phyloP scores from a whole-genome alignment of 2,888 invertebrate species.

The Cantharis rustica region DNA sequence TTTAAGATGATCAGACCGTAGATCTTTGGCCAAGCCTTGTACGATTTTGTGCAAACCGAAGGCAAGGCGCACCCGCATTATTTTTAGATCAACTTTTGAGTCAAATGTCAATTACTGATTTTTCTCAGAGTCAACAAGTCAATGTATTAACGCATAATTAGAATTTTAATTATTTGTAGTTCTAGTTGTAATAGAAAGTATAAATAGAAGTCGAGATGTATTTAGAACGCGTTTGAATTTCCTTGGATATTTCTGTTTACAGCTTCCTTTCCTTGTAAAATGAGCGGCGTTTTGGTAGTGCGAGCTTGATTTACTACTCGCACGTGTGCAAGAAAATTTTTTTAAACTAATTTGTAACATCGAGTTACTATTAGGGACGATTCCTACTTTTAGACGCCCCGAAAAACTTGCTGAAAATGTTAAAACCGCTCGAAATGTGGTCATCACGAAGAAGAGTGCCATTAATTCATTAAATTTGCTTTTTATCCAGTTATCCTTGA shows the following conservation, averaged over 20 bases:
- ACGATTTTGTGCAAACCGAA: conserved; percentile 37
- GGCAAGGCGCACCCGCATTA: conserved; percentile 40
- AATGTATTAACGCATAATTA: not conserved
- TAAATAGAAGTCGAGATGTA: not conserved
- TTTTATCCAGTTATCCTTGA: not conserved
- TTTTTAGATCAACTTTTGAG: conserved; percentile 37
- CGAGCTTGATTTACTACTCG: conserved; percentile 12
- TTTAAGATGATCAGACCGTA: conserved; percentile 24
- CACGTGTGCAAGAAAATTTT: conserved; percentile 18
- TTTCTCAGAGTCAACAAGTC: not conserved
- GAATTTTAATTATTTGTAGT: not conserved
- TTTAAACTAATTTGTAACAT: conserved; percentile 1
- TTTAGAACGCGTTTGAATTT: conserved; percentile 2
- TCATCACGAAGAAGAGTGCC: not conserved
- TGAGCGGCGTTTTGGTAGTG: not conserved
- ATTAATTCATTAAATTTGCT: not conserved
- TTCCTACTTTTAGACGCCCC: not conserved
- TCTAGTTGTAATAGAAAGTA: not conserved
- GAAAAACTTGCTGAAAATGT: not conserved
- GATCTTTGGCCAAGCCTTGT: conserved; percentile 41
- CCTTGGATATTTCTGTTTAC: conserved; percentile 25
- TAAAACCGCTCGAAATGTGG: not conserved
- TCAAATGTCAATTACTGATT: not conserved
- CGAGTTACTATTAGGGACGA: not conserved
- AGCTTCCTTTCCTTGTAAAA: conserved; percentile 11